Conservation (phyloP, 1,140 invertebrate species). For the Manduca sexta region DNA sequence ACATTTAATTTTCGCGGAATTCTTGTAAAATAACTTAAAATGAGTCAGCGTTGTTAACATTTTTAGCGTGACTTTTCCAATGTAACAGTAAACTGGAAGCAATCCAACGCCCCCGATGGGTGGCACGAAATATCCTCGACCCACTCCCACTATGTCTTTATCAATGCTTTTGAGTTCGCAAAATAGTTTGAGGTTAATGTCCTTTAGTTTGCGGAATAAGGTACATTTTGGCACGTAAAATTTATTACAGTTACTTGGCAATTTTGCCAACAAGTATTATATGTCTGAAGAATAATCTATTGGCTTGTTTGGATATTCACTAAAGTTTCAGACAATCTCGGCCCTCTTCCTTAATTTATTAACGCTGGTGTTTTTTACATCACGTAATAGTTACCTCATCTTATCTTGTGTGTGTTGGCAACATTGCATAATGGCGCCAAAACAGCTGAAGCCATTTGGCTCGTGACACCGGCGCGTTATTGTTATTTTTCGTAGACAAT, state of each 20-base stretch:
- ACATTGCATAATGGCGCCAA: too few relatives aligned
- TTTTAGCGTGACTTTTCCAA: slow-evolving; percentile 1
- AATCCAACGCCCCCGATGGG: slow-evolving; percentile 15
- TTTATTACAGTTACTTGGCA: neutral
- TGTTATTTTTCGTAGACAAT: too few relatives aligned
- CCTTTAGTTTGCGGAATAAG: too few relatives aligned
- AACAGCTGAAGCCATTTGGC: too few relatives aligned
- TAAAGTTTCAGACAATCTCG: neutral
- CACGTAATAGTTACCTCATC: too few relatives aligned
- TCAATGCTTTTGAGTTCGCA: slow-evolving; percentile 6
- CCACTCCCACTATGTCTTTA: slow-evolving; percentile 17
- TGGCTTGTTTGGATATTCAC: slow-evolving; percentile 2
- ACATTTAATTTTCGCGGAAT: too few relatives aligned
- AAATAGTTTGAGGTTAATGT: neutral
- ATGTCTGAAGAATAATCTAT: slow-evolving; percentile 4
- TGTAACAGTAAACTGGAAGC: slow-evolving; percentile 17
- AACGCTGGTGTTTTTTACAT: too few relatives aligned
- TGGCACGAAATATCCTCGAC: slow-evolving; percentile 17
- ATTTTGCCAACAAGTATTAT: slow-evolving; percentile 10
- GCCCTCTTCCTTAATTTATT: neutral
- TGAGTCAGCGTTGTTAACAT: too few relatives aligned
- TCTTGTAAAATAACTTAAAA: too few relatives aligned
- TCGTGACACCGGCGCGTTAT: too few relatives aligned
- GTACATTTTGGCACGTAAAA: neutral
- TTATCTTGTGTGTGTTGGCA: too few relatives aligned